Evolutionary conservation across 2,888 invertebrate genomes (phyloP).

Genomic region (Abrostola tripartita): DNA sequence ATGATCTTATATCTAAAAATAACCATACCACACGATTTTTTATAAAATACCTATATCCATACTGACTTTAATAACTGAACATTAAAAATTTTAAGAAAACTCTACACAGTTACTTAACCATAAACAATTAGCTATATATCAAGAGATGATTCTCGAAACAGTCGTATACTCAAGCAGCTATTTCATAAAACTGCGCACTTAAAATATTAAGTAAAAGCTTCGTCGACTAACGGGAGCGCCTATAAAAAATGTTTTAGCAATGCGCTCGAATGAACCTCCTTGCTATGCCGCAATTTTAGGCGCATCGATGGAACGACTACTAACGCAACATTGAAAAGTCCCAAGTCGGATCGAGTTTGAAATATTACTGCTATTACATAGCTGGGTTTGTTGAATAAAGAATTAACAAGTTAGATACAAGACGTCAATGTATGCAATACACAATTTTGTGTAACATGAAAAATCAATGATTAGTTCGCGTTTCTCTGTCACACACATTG

Average conservation of each 20-base stretch:
- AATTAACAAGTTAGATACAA: slow-evolving; percentile 14
- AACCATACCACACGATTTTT: no score
- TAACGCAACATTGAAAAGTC: slow-evolving; percentile 23
- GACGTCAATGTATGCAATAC: slow-evolving; percentile 8
- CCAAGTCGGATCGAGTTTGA: slow-evolving; percentile 8
- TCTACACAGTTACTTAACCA: not conserved
- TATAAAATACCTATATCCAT: no score
- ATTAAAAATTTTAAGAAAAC: no score
- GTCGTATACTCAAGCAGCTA: slow-evolving; percentile 39
- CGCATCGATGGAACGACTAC: slow-evolving; percentile 44
- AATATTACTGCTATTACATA: slow-evolving; percentile 38
- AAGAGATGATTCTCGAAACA: slow-evolving; percentile 27
- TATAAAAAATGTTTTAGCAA: slow-evolving; percentile 59
- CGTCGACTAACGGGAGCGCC: slow-evolving; percentile 45
- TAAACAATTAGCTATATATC: slow-evolving; percentile 14
- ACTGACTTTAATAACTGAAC: no score
- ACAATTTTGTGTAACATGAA: not conserved
- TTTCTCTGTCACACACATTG: not conserved
- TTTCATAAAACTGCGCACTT: slow-evolving; percentile 49
- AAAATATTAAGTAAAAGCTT: slow-evolving; percentile 52
- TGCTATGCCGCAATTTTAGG: slow-evolving; percentile 56
- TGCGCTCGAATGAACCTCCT: slow-evolving; percentile 48
- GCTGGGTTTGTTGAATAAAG: slow-evolving; percentile 3
- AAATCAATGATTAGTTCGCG: not conserved
- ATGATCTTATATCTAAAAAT: no score